Percentiles rank a stretch among this genome's conserved stretches.
Conservation (phyloP, 2,888 invertebrate genomes). For the Pyrgus malvae region DNA sequence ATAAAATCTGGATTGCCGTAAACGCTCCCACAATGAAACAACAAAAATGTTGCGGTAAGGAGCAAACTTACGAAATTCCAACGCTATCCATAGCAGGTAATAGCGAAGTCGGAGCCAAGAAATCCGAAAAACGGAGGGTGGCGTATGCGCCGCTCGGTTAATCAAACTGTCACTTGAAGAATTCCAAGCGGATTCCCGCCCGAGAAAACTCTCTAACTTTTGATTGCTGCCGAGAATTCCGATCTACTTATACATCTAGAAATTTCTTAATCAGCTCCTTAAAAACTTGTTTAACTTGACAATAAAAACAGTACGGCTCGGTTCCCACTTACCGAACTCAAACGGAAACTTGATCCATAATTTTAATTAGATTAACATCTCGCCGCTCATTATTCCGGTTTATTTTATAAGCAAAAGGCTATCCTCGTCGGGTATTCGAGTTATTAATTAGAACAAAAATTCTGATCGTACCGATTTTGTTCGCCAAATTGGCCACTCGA, state of each 20-base stretch:
- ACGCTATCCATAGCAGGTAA: conserved; percentile 60
- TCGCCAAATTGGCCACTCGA: conserved; percentile 79
- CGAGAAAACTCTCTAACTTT: conserved; percentile 78
- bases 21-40: conserved; percentile 23
- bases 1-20: neutral
- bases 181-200: conserved; percentile 76
- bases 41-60: conserved; percentile 32
- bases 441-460: conserved; percentile 81
- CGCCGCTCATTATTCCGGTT: conserved; percentile 59
- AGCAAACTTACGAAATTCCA: conserved; percentile 36
- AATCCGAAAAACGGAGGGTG: conserved; percentile 63
- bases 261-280: conserved; percentile 71
- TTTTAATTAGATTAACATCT: conserved; percentile 59
- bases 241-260: conserved; percentile 68
- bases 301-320: conserved; percentile 30
- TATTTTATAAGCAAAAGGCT: conserved; percentile 66
- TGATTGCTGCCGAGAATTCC: conserved; percentile 73
- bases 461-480: conserved; percentile 78
- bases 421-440: conserved; percentile 57
- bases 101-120: conserved; percentile 62
- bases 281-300: conserved; percentile 41
- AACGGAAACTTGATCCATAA: conserved; percentile 40
- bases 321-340: conserved; percentile 20
- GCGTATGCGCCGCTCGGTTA: conserved; percentile 79
- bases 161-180: conserved; percentile 82